Evolutionary conservation across 2,113 vertebrate genomes (phyloP), one percentile per base, ranked within the genome.

Genomic region (Pantherophis guttatus): DNA sequence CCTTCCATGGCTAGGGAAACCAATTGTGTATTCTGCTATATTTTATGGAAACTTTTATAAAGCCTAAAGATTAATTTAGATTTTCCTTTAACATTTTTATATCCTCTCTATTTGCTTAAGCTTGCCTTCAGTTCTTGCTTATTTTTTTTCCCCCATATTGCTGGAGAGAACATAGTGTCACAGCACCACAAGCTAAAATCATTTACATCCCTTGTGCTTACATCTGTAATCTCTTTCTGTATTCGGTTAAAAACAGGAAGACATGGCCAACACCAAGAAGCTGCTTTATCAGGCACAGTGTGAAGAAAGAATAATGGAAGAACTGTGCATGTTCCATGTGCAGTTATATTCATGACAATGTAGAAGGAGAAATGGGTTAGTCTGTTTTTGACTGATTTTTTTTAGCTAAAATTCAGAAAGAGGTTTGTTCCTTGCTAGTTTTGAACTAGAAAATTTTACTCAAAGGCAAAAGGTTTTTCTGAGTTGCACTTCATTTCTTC

Each of bases 61-160:
- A 94, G 59, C n/a, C 86, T 89, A 39, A 93, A 94, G 85, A 94
- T 93, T 93, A 90, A 95, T 94, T 94, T 75, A 65, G 3, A 11
- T 91, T 23, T 93, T 92, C 95, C 92, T 95, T 62, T 93, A 92
- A 90, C 75, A 55, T 92, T 95, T 89, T 59, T 91, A 53, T 88
- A 89, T 93, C 24, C 55, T 96, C 55, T 96, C 96, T 94, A 88
- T 95, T 96, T 94, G n/a, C 75, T 48, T 89, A n/a, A 19, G 53
- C 48, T 94, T 90, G 92, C 81, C 91, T 90, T 96, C 94, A 94
- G 55, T 10, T 50, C 21, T 94, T 86, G 17, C 81, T 94, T 62
- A 87, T 91, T 93, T 90, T 92, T 91, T 92, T 91, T 91, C 92
- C 2, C 15, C 15, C 52, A 94, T 93, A 89, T 29, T 90, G 26